Evolutionary conservation across 2,797 vertebrate species (phyloP).

Genomic region (Acanthornis magna): DNA sequence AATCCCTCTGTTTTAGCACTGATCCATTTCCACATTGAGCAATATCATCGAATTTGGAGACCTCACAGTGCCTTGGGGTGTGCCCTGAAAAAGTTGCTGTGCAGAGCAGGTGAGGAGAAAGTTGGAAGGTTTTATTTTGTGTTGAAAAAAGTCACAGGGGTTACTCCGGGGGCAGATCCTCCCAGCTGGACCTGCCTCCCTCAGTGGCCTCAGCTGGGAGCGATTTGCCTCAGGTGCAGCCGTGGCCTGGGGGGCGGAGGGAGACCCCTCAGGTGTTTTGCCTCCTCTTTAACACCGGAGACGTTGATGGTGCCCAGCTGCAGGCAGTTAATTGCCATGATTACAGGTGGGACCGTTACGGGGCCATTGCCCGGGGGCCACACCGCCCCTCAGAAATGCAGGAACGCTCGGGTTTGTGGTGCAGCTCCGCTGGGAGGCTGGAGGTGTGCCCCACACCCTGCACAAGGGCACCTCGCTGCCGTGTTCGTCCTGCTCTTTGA

Average conservation of each 20-base stretch:
- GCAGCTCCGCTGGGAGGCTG: background rate
- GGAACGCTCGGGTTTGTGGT: accelerated
- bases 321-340: accelerated
- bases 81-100: background rate
- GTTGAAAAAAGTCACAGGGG: accelerated
- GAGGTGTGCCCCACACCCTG: accelerated
- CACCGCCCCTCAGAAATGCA: accelerated
- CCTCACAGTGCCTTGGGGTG: background rate
- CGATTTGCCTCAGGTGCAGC: accelerated
- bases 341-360: accelerated
- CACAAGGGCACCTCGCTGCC: accelerated
- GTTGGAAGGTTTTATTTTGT: background rate
- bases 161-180: accelerated
- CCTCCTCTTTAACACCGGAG: accelerated
- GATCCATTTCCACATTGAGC: accelerated
- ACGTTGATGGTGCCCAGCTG: accelerated
- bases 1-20: background rate
- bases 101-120: background rate
- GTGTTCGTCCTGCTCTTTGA: accelerated
- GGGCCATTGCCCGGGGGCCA: too few species aligned
- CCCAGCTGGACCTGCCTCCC: background rate
- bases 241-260: accelerated
- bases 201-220: background rate
- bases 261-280: accelerated
- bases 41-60: accelerated